Evolutionary conservation across 2,113 vertebrate genomes (phyloP).

Genomic region (Rhinopomastus cyanomelas): DNA sequence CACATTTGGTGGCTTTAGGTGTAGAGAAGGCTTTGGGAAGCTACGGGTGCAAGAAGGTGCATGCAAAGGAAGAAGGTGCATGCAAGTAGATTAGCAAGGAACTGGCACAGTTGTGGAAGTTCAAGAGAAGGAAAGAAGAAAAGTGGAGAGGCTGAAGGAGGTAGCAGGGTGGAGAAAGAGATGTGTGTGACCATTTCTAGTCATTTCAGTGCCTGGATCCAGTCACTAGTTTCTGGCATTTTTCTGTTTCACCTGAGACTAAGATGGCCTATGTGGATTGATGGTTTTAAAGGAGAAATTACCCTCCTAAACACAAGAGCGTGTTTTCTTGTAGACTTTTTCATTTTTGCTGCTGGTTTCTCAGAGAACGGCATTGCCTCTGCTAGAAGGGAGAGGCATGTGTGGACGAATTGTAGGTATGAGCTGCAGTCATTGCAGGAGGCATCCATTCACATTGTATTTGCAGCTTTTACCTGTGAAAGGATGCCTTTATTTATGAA

Average conservation of each 20-base stretch:
- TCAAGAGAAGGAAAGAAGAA: not conserved
- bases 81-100: not conserved
- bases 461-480: not conserved
- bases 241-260: not conserved
- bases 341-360: not conserved
- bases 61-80: not conserved
- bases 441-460: not conserved
- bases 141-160: not conserved
- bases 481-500: not conserved
- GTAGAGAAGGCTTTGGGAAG: not conserved
- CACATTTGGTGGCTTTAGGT: not conserved
- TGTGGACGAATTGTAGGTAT: not conserved
- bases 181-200: not conserved
- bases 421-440: not conserved
- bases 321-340: not conserved
- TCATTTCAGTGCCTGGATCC: not conserved
- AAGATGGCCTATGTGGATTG: not conserved
- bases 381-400: not conserved
- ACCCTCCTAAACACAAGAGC: not conserved
- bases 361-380: not conserved
- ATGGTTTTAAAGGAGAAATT: not conserved
- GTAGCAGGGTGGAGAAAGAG: not conserved
- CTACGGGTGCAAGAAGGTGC: not conserved
- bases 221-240: not conserved
- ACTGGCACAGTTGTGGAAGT: rapidly evolving